A percentile compares a stretch with the other conserved stretches of the same genome.
Evolutionary conservation across 2,797 vertebrate genomes (phyloP).

Genomic region (Propithecus deckenii): DNA sequence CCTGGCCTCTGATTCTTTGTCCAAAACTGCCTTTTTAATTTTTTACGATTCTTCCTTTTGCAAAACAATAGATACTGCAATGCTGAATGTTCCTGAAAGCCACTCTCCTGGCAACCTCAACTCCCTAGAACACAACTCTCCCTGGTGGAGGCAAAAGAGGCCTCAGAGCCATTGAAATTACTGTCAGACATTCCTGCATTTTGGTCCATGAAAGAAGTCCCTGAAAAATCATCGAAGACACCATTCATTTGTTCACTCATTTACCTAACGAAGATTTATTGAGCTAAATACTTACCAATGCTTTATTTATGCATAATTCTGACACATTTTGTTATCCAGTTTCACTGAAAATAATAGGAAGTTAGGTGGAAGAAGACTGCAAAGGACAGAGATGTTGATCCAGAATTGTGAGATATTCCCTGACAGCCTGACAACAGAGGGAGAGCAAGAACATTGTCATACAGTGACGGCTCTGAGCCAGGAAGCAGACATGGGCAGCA

Average conservation of each 20-base stretch:
- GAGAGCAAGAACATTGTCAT: not conserved
- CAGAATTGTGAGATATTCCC: not conserved
- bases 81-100: not conserved
- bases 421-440: not conserved
- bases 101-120: not conserved
- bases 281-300: not conserved
- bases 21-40: not conserved
- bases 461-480: not conserved
- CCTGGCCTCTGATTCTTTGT: not conserved
- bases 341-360: not conserved
- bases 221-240: not conserved
- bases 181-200: not conserved
- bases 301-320: not conserved
- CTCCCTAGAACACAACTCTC: not conserved
- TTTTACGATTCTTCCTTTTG: conserved; percentile 23
- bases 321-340: not conserved
- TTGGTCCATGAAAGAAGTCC: not conserved
- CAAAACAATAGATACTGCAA: not conserved
- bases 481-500: not conserved
- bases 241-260: not conserved
- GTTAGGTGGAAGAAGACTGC: not conserved
- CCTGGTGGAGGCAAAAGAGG: not conserved
- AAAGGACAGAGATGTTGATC: not conserved
- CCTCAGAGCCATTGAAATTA: not conserved
- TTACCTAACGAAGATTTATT: conserved; percentile 11